Evolutionary conservation across 2,113 vertebrate genomes (phyloP).

Genomic region (Ploceus nigricollis): DNA sequence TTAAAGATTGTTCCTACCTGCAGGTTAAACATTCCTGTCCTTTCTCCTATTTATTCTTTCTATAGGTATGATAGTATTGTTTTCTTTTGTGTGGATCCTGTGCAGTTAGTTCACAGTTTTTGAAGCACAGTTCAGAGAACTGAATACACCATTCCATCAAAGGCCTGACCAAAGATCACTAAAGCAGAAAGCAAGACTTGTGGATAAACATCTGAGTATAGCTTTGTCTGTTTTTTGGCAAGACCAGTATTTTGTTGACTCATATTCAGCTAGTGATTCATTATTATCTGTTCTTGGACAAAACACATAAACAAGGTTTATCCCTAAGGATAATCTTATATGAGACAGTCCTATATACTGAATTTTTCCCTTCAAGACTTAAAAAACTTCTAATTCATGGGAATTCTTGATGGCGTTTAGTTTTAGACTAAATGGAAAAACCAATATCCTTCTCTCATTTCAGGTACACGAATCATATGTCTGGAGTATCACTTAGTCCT

Average conservation of each 20-base stretch:
- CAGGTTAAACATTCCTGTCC: not conserved
- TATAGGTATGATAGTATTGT: not conserved
- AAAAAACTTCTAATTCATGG: not conserved
- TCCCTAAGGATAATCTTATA: slow-evolving; percentile 31
- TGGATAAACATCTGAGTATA: slow-evolving; percentile 13
- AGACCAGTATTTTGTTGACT: slow-evolving; percentile 2
- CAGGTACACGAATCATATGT: not conserved
- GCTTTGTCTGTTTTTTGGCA: not conserved
- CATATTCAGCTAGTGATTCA: slow-evolving; percentile 25
- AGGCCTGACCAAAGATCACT: not conserved
- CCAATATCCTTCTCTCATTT: not conserved
- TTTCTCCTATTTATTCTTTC: not conserved
- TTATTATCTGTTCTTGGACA: slow-evolving; percentile 36
- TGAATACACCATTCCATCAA: not conserved
- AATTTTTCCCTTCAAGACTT: not conserved
- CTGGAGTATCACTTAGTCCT: not conserved
- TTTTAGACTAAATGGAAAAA: not conserved
- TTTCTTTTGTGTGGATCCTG: not conserved
- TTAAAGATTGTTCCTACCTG: not conserved
- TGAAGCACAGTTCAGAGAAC: not conserved
- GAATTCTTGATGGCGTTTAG: not conserved
- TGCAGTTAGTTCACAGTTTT: not conserved
- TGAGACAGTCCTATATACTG: not conserved
- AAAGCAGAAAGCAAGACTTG: not conserved
- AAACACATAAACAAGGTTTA: slow-evolving; percentile 43